These are phyloP conservation scores for Leucoraja erinaceus DNA, from an alignment of 2,113 vertebrate species.

Conservation along the genomic window DNA sequence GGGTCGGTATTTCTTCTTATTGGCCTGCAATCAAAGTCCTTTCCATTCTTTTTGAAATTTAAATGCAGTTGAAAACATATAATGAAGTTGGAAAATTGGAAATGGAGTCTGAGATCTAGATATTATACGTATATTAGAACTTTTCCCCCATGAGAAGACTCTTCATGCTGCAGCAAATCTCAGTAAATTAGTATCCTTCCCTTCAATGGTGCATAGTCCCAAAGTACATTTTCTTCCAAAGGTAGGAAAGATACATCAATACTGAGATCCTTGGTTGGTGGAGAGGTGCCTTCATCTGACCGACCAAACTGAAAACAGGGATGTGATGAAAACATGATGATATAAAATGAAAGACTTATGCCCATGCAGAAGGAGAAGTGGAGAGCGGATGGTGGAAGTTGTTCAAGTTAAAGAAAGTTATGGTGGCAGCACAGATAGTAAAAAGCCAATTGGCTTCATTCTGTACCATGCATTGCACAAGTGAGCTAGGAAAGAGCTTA, in stretches of 20 bases:
- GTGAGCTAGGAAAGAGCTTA: not conserved
- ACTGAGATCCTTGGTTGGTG: not conserved
- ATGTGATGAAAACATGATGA: not conserved
- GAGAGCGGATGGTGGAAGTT: no score
- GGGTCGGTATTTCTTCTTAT: slow-evolving; percentile 22
- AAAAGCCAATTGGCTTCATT: not conserved
- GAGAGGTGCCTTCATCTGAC: not conserved
- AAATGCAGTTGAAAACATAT: not conserved
- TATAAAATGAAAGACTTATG: not conserved
- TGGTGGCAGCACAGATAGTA: not conserved
- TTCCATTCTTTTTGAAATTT: not conserved
- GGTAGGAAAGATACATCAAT: not conserved
- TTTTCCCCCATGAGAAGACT: not conserved
- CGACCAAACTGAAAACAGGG: not conserved
- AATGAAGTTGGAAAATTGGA: not conserved
- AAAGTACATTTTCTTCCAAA: not conserved
- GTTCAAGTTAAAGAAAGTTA: not conserved
- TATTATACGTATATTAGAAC: not conserved
- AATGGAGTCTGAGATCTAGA: not conserved
- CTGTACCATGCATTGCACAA: not conserved
- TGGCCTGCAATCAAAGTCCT: not conserved
- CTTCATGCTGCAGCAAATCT: not conserved
- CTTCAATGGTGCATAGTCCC: not conserved
- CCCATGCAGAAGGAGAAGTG: no score
- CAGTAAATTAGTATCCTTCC: not conserved